These are phyloP conservation scores for Tachysurus vachellii DNA, from an alignment of 2,113 vertebrate species.

Conservation along the genomic window DNA sequence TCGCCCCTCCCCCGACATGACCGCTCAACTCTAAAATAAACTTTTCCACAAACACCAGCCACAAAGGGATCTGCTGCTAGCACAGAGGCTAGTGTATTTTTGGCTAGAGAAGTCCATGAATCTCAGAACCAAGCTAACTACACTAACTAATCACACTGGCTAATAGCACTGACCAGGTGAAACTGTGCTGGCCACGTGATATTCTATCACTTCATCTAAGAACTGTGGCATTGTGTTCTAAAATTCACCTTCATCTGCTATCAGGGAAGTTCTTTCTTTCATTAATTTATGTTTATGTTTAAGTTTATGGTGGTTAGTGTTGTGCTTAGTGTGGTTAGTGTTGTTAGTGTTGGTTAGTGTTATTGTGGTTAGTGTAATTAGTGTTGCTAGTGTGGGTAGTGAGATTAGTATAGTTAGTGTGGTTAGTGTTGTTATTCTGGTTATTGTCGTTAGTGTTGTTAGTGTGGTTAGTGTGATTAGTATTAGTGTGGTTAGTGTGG, in stretches of 20 bases:
- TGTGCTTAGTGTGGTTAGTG: neutral
- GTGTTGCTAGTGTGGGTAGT: neutral
- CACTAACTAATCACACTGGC: too few species aligned
- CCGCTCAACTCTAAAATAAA: constrained; percentile 81
- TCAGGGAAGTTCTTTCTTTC: neutral
- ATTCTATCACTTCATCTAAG: constrained; percentile 8
- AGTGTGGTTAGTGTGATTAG: neutral
- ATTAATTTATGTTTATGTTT: neutral
- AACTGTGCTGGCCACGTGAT: neutral
- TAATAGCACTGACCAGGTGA: too few species aligned
- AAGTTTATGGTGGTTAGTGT: neutral
- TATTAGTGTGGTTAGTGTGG: neutral
- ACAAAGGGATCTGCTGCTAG: constrained; percentile 83
- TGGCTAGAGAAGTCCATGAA: constrained; percentile 62
- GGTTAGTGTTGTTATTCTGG: neutral
- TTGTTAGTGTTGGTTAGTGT: neutral
- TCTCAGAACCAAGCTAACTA: constrained; percentile 16
- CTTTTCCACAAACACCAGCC: constrained; percentile 77
- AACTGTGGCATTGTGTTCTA: neutral
- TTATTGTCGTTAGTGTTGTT: neutral
- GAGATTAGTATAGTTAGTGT: neutral
- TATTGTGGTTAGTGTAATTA: neutral
- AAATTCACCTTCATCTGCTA: neutral
- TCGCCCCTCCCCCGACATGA: constrained; percentile 45
- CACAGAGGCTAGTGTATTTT: constrained; percentile 79